Base-by-base conservation (phyloP, 2,113 vertebrate species). In the Myiozetetes cayanensis region DNA sequence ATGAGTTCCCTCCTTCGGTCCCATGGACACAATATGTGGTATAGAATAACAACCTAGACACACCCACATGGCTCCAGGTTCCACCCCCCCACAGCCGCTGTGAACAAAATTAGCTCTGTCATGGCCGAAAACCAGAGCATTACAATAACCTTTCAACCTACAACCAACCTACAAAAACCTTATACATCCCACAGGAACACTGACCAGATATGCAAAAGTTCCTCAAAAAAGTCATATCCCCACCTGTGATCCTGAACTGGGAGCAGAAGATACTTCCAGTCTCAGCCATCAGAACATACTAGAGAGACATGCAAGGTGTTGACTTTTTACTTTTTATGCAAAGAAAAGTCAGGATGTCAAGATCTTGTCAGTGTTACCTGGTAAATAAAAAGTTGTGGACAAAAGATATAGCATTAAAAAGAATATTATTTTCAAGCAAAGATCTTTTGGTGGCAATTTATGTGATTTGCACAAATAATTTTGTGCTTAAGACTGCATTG, bases 141-240 rank as follows among this genome's bases (percentile, higher is more conserved):
- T 39, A 28, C 17, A 62, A 28, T 24, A 50, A 35, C 27, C 41
- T 43, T 43, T 43, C 41, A 43, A 43, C 41, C 14, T 37, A 49
- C 12, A 77, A 67, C 39, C 37, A 77, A 30, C 30, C 9, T 44
- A 35, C 8, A 62, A 13, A 16, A 63, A 46, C 4, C 7, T n/a
- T 52, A 74, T 10, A 90, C 77, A 96, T 90, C 76, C 77, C 94
- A 74, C 74, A 93, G 83, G 58, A 93, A 93, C 23, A 30, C 52
- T 74, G 58, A 68, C 61, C 77, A 77, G 77, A 74, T 55, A 65
- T 91, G 66, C 44, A 33, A 9, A 25, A 5, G 41, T 61, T 55
- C 37, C 52, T 70, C 71, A 63, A 44, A 78, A 9, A 81, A 23
- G 6, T 41, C 33, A 22, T 15, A 4, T 85, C 56, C 70, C 30